Conservation (phyloP, 92 coral and sea anemone genomes). For the Chrysogorgia sp. region DNA sequence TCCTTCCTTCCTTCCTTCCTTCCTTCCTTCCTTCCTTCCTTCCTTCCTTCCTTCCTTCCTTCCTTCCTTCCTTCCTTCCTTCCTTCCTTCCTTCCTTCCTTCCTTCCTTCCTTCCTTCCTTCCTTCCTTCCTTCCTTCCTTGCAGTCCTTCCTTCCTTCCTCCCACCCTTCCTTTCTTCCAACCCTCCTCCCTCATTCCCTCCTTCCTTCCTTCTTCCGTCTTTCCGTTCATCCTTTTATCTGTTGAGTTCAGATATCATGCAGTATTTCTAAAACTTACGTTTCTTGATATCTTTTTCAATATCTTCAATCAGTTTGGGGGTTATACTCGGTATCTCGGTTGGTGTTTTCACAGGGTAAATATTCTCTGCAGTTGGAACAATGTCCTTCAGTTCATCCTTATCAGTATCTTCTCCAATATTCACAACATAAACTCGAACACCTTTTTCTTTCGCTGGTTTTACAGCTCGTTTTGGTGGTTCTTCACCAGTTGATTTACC, state of each 20-base stretch:
- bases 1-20: not conserved
- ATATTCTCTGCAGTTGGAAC: slow-evolving; percentile 47
- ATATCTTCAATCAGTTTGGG: slow-evolving; percentile 61
- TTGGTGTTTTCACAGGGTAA: slow-evolving; percentile 39
- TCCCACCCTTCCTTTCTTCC: slow-evolving; percentile 1
- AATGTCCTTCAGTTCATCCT: slow-evolving; percentile 47
- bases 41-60: slow-evolving; percentile 22
- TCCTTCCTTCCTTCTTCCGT: not conserved
- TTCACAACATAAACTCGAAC: slow-evolving; percentile 72
- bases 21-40: slow-evolving; percentile 33
- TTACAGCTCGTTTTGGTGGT: slow-evolving; percentile 54
- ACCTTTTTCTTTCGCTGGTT: slow-evolving; percentile 64
- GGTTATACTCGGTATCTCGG: slow-evolving; percentile 39
- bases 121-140: slow-evolving; percentile 1
- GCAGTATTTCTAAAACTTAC: slow-evolving; percentile 46
- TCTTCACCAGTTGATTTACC: slow-evolving; percentile 52
- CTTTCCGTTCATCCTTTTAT: slow-evolving; percentile 35
- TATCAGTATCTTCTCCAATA: slow-evolving; percentile 66
- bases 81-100: slow-evolving; percentile 24
- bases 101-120: slow-evolving; percentile 30
- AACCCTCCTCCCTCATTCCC: not conserved
- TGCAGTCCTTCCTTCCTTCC: too few species aligned
- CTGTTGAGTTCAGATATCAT: not conserved
- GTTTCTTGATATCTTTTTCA: slow-evolving; percentile 63
- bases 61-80: slow-evolving; percentile 35